Conservation (phyloP, 2,888 invertebrate genomes). For the Tinea trinotella region DNA sequence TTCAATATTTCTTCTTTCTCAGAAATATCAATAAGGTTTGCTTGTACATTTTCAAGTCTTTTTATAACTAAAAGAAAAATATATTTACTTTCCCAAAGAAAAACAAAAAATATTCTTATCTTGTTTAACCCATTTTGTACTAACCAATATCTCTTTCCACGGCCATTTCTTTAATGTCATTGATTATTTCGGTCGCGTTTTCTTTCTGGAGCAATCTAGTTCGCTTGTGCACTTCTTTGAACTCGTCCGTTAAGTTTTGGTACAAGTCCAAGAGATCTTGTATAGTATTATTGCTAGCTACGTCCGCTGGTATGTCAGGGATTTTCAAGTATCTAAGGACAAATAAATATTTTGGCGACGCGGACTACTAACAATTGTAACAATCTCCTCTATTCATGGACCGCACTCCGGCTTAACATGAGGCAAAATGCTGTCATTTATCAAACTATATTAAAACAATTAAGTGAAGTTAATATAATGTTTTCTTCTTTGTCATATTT, state of each 20-base stretch:
- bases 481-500: no score
- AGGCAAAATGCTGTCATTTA: no score
- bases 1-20: conserved; percentile 77
- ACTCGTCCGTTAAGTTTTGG: conserved; percentile 82
- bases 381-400: no score
- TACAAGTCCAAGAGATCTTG: conserved; percentile 80
- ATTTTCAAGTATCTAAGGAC: conserved; percentile 57
- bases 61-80: conserved; percentile 54
- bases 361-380: no score
- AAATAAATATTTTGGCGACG: no score
- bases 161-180: conserved; percentile 89
- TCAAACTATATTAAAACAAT: no score
- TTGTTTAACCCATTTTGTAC: background rate
- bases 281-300: conserved; percentile 81
- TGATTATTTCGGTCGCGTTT: conserved; percentile 84
- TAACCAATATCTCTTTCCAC: conserved; percentile 85
- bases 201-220: conserved; percentile 75
- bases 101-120: background rate
- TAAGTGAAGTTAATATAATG: no score
- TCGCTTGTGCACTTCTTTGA: conserved; percentile 84
- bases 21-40: conserved; percentile 76
- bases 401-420: no score
- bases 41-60: conserved; percentile 63
- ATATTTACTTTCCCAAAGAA: background rate
- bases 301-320: conserved; percentile 82